Evolutionary conservation across 53 echinoderm and acorn worm genomes (phyloP).

Genomic region (Luidia sarsii): DNA sequence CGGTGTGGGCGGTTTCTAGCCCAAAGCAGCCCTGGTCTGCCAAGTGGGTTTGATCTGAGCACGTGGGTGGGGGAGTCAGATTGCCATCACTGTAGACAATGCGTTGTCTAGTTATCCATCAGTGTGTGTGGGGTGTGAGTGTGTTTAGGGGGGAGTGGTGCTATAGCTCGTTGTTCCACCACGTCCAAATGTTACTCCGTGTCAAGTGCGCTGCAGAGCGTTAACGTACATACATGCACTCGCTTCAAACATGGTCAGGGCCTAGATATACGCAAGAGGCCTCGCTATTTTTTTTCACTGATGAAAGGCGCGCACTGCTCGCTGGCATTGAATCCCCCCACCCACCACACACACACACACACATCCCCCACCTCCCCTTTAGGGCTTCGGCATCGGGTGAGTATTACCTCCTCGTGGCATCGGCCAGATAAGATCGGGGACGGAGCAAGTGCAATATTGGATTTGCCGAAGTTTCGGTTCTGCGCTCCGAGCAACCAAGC

Average conservation of each 20-base stretch:
- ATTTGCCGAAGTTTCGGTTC: conserved; percentile 37
- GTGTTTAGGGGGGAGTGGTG: too few relatives aligned
- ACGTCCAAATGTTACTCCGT: conserved; percentile 10
- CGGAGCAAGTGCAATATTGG: conserved; percentile 53
- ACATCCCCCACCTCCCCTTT: conserved; percentile 6
- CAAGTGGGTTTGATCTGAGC: too few relatives aligned
- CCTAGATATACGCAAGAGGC: too few relatives aligned
- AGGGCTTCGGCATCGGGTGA: conserved; percentile 39
- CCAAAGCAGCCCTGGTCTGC: too few relatives aligned
- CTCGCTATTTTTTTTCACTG: too few relatives aligned
- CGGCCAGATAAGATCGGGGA: conserved; percentile 51
- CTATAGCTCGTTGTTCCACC: too few relatives aligned
- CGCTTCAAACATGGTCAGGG: not conserved
- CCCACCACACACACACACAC: conserved; percentile 12
- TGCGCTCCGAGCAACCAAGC: conserved; percentile 26
- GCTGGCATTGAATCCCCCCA: not conserved
- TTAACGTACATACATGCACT: not conserved
- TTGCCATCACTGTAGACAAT: not conserved
- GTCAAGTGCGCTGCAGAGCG: too few relatives aligned
- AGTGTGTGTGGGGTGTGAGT: too few relatives aligned
- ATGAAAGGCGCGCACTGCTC: too few relatives aligned
- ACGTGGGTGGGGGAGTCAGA: not conserved
- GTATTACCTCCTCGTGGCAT: conserved; percentile 57
- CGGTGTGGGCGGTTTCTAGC: too few relatives aligned
- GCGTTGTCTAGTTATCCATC: too few relatives aligned